Conservation (phyloP, 2,888 invertebrate genomes). For the Gortyna flavago region DNA sequence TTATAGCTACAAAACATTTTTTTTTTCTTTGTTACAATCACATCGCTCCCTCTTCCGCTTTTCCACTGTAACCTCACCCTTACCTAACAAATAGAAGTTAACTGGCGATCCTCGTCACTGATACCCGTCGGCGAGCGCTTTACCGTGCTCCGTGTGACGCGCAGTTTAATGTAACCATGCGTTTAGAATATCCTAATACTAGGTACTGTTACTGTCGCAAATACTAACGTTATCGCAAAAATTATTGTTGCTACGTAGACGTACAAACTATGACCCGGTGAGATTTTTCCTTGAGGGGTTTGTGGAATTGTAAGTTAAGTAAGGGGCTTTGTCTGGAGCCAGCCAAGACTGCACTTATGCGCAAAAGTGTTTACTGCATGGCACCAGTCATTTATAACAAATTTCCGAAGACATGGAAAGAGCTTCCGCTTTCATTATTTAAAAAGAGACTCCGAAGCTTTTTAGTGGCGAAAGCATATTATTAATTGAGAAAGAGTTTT, state of each 20-base stretch:
- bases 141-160: slow-evolving; percentile 47
- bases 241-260: slow-evolving; percentile 43
- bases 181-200: slow-evolving; percentile 57
- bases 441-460: too few relatives aligned
- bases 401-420: too few relatives aligned
- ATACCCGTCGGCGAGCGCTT: slow-evolving; percentile 64
- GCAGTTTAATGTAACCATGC: slow-evolving; percentile 55
- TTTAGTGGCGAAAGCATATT: too few relatives aligned
- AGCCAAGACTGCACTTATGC: too few relatives aligned
- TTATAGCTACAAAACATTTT: not conserved
- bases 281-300: slow-evolving; percentile 41
- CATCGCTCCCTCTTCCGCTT: not conserved
- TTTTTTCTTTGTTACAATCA: too few relatives aligned
- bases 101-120: slow-evolving; percentile 70
- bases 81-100: slow-evolving; percentile 59
- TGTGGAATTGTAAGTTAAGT: slow-evolving; percentile 3
- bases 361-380: too few relatives aligned
- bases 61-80: slow-evolving; percentile 10
- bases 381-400: too few relatives aligned
- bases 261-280: slow-evolving; percentile 10
- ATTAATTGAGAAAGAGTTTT: too few relatives aligned
- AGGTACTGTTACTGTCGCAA: slow-evolving; percentile 45
- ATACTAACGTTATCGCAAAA: slow-evolving; percentile 42
- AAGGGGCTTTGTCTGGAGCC: too few relatives aligned
- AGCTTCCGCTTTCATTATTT: too few relatives aligned